Evolutionary conservation across 2,888 invertebrate species (phyloP), one percentile per base, ranked within the genome.

Genomic region (Spialia ferax): DNA sequence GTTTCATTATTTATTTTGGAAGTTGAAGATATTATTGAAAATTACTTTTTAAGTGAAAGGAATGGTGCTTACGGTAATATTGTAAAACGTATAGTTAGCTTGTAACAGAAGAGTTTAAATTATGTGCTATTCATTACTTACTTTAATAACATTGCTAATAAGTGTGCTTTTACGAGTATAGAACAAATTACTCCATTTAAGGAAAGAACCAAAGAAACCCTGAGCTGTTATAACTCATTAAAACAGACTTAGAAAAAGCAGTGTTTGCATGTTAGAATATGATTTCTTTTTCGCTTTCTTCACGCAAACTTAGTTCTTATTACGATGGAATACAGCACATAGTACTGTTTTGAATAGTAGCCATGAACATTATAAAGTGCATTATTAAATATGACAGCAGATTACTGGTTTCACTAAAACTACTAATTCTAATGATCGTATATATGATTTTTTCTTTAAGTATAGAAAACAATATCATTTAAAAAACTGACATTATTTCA

Each of bases 111-210:
- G 4, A 7, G 2, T 42, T 7, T 8, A 32, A 8, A 15, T 15
- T 42, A 2, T 2, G 42, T 7, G 15, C 42, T 42, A 18, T 45
- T 8, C 18, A 45, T 18, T 45, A 45, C 45, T 20, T 20, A 42
- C 2, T 5, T 35, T 13, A 35, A 2, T 5, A 32, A 20, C 45
- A 38, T 26, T 29, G 29, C 26, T 48, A 65, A 50, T 65, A 22
- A 32, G 10, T 6, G 18, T 22, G 18, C 15, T 38, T 50, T 52
- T 63, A n/a, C n/a, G n/a, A n/a, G n/a, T n/a, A 20, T 42, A 20
- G 38, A 60, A 60, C 60, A 66, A 66, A 60, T 66, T 66, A 60
- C 66, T 55, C 60, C 60, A 66, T 66, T 55, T 60, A 61, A 61
- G 23, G 42, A 32, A 59, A 54, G 11, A 42, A 22, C 6, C 15